Evolutionary conservation across 37 sponge, comb jelly and placozoan genomes (phyloP).

Genomic region (Dysidea cf. avara): DNA sequence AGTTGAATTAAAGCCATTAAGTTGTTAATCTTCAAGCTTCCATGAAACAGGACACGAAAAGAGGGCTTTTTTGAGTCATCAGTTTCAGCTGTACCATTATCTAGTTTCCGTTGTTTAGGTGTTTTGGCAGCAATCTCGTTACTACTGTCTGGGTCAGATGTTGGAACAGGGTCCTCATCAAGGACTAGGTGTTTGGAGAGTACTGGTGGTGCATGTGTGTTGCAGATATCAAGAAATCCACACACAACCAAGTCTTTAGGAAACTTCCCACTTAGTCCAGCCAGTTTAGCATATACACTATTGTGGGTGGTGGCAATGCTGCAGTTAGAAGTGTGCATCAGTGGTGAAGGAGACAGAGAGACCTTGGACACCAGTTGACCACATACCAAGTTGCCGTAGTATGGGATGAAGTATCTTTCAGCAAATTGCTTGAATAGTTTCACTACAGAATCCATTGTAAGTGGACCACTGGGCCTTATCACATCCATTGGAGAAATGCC

Average conservation of each 20-base stretch:
- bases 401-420: slow-evolving; percentile 52
- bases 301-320: slow-evolving; percentile 14
- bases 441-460: slow-evolving; percentile 33
- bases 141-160: neutral
- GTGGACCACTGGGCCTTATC: slow-evolving; percentile 29
- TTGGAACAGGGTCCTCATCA: slow-evolving; percentile 23
- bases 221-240: slow-evolving; percentile 67
- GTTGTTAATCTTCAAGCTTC: slow-evolving; percentile 75
- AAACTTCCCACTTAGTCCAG: slow-evolving; percentile 21
- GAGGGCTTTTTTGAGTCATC: slow-evolving; percentile 64
- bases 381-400: slow-evolving; percentile 52
- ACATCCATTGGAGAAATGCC: slow-evolving; percentile 26
- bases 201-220: slow-evolving; percentile 55
- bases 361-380: slow-evolving; percentile 69
- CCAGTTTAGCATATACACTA: slow-evolving; percentile 27
- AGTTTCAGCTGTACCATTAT: too few relatives aligned
- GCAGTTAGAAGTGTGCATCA: slow-evolving; percentile 26
- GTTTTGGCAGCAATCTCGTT: neutral
- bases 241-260: slow-evolving; percentile 70
- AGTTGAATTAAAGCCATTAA: slow-evolving; percentile 72
- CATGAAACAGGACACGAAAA: slow-evolving; percentile 84
- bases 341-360: slow-evolving; percentile 68
- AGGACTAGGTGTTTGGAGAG: slow-evolving; percentile 74
- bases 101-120: neutral
- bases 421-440: slow-evolving; percentile 46